A percentile compares a stretch with the other conserved stretches of the same genome.
phyloP scores from a whole-genome alignment of 2,888 invertebrate species.

The Eutolmus rufibarbis region DNA sequence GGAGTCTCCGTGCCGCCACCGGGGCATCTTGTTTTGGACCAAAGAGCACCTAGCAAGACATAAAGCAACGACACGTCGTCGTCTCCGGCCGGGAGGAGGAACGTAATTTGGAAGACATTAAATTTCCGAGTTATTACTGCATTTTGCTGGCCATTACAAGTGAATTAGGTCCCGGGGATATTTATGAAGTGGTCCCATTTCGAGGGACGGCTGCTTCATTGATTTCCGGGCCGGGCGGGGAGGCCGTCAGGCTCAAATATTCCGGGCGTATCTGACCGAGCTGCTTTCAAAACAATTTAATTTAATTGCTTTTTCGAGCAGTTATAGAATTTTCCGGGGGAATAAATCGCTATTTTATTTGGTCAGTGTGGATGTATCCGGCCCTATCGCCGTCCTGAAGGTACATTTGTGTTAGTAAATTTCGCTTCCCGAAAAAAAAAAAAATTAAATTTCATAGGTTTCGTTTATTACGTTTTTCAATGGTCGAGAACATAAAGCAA shows the following conservation, averaged over 20 bases:
- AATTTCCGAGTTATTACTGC: not conserved
- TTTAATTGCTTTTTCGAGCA: not conserved
- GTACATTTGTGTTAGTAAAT: not conserved
- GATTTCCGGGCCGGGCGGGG: not conserved
- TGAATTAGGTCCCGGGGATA: not conserved
- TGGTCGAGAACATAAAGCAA: not conserved
- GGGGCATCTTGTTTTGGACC: not conserved
- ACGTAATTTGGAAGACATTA: not conserved
- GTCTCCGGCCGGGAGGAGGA: not conserved
- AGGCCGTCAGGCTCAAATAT: not conserved
- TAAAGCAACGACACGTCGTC: not conserved
- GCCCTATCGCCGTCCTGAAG: not conserved
- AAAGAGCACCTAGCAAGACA: not conserved
- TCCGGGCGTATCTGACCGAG: not conserved
- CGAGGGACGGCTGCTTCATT: not conserved
- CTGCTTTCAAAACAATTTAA: not conserved
- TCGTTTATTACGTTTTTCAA: not conserved
- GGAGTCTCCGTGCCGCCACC: not conserved
- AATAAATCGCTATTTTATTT: not conserved
- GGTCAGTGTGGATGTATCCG: not conserved
- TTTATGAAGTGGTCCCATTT: not conserved
- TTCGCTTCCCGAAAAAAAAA: not conserved
- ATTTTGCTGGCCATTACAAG: not conserved
- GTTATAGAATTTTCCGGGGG: not conserved
- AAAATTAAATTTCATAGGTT: not conserved